These are phyloP conservation scores for Schizothorax lantsangensis DNA, from an alignment of 2,797 vertebrate genomes.

Conservation along the genomic window DNA sequence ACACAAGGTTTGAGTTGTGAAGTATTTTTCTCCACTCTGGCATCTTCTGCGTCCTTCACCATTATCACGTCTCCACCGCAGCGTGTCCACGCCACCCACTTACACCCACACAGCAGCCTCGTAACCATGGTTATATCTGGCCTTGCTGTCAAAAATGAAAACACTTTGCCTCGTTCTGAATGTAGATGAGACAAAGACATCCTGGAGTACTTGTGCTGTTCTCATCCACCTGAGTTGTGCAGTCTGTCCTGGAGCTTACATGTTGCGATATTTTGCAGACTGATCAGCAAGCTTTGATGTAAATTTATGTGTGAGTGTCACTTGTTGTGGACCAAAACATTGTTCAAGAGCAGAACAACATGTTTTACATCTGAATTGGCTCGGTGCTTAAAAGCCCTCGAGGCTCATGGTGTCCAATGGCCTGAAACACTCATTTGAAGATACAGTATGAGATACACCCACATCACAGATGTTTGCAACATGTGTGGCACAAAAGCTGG, in stretches of 20 bases:
- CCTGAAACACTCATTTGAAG: slow-evolving; percentile 3
- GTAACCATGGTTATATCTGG: slow-evolving; percentile 81
- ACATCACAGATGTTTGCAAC: slow-evolving; percentile 16
- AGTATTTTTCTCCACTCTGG: slow-evolving; percentile 64
- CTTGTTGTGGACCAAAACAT: slow-evolving; percentile 20
- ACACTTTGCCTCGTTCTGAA: slow-evolving; percentile 70
- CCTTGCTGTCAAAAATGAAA: slow-evolving; percentile 71
- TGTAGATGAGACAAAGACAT: slow-evolving; percentile 48
- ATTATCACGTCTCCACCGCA: slow-evolving; percentile 64
- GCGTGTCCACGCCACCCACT: slow-evolving; percentile 71
- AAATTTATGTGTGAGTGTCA: slow-evolving; percentile 48
- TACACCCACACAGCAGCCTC: slow-evolving; percentile 63
- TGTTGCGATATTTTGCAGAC: slow-evolving; percentile 16
- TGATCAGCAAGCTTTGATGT: slow-evolving; percentile 36
- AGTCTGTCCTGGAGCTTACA: not conserved
- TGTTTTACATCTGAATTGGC: slow-evolving; percentile 55
- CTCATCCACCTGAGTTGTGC: slow-evolving; percentile 23
- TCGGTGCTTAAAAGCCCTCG: slow-evolving; percentile 17
- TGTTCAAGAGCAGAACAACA: slow-evolving; percentile 9
- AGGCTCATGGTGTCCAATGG: slow-evolving; percentile 3
- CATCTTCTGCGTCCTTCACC: slow-evolving; percentile 64
- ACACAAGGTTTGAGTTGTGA: slow-evolving; percentile 41
- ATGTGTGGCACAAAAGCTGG: slow-evolving; percentile 12
- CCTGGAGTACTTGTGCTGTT: slow-evolving; percentile 40
- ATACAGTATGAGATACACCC: slow-evolving; percentile 9